These are phyloP conservation scores for Trissolcus brochymenae DNA, from an alignment of 2,888 invertebrate species.

Conservation along the genomic window DNA sequence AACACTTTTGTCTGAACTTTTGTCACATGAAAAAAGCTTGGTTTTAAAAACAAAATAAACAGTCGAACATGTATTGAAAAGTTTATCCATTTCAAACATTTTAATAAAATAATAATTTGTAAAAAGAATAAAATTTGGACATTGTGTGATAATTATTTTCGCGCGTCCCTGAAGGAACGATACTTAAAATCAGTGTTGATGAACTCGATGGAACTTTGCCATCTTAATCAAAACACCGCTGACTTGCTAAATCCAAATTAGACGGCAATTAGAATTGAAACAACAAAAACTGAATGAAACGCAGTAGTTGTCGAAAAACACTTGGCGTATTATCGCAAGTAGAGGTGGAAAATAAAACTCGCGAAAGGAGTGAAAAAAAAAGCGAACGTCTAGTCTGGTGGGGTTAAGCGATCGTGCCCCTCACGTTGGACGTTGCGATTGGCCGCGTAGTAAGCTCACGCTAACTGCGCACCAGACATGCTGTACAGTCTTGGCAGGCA, in stretches of 20 bases:
- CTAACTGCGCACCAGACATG: slow-evolving; percentile 65
- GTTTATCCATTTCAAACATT: too few relatives aligned
- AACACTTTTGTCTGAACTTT: too few relatives aligned
- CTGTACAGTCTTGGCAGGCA: slow-evolving; percentile 65
- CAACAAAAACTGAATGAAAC: slow-evolving; percentile 17
- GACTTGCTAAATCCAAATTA: not conserved
- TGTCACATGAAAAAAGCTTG: too few relatives aligned
- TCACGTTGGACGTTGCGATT: slow-evolving; percentile 64
- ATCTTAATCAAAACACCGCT: not conserved
- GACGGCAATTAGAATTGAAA: not conserved
- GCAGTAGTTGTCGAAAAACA: slow-evolving; percentile 13
- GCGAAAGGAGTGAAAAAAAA: slow-evolving; percentile 3
- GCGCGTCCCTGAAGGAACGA: not conserved
- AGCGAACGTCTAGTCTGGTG: not conserved
- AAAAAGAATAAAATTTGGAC: too few relatives aligned
- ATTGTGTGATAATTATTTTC: too few relatives aligned
- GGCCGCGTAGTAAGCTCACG: slow-evolving; percentile 52
- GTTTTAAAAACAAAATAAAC: too few relatives aligned
- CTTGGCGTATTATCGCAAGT: slow-evolving; percentile 15
- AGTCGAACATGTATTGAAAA: too few relatives aligned
- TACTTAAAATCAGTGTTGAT: not conserved
- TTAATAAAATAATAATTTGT: too few relatives aligned
- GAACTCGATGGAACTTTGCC: slow-evolving; percentile 3
- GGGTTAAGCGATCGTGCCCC: slow-evolving; percentile 64
- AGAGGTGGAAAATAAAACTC: not conserved